Evolutionary conservation across 2,888 invertebrate genomes (phyloP).

Genomic region (Diaprepes abbreviatus): DNA sequence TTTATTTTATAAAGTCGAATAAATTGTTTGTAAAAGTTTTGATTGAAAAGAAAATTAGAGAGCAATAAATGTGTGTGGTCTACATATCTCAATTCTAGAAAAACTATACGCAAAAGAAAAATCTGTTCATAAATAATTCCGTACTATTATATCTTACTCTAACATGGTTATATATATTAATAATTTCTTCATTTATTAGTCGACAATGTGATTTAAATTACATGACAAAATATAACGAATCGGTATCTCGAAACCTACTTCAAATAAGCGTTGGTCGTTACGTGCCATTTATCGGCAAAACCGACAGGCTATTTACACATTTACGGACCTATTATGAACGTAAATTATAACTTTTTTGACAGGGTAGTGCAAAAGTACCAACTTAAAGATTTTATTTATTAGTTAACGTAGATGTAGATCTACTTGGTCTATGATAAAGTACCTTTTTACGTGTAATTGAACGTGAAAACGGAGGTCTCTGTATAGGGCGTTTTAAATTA

Average conservation of each 20-base stretch:
- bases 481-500: too few species aligned
- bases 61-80: too few species aligned
- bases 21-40: too few species aligned
- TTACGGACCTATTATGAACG: neutral
- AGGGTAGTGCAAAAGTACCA: slow-evolving; percentile 2
- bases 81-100: too few species aligned
- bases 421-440: neutral
- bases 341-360: slow-evolving; percentile 1
- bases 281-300: slow-evolving; percentile 5
- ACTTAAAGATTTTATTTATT: neutral
- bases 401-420: neutral
- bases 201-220: slow-evolving; percentile 2
- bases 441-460: neutral
- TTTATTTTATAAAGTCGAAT: too few species aligned
- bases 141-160: too few species aligned
- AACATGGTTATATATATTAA: too few species aligned
- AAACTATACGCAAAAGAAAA: too few species aligned
- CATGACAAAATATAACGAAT: slow-evolving; percentile 12
- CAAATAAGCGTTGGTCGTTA: slow-evolving; percentile 2
- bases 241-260: slow-evolving; percentile 4
- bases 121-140: too few species aligned
- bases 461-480: too few species aligned
- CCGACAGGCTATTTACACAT: slow-evolving; percentile 9
- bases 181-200: slow-evolving; percentile 4
- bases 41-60: too few species aligned